Conservation (phyloP, 2,888 invertebrate genomes). For the Ophion slaviceki region DNA sequence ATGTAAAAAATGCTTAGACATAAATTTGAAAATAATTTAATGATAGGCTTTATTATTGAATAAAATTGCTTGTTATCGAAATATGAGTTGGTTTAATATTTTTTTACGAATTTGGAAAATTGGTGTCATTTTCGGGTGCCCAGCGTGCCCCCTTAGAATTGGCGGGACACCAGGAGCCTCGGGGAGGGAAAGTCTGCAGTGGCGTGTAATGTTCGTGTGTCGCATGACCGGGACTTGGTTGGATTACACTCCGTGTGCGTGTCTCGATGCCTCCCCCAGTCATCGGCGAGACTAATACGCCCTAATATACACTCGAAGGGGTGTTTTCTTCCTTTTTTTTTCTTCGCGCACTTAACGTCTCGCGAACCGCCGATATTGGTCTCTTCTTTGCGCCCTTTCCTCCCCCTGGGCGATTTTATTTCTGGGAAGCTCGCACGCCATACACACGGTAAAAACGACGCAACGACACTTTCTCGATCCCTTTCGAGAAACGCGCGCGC, state of each 20-base stretch:
- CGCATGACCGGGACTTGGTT: slow-evolving; percentile 59
- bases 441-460: slow-evolving; percentile 6
- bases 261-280: slow-evolving; percentile 48
- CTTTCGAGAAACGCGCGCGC: slow-evolving; percentile 11
- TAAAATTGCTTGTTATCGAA: not conserved
- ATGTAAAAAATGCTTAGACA: no score
- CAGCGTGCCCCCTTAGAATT: not conserved
- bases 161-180: slow-evolving; percentile 6
- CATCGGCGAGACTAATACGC: slow-evolving; percentile 52
- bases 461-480: slow-evolving; percentile 28
- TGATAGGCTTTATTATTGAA: not conserved
- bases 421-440: slow-evolving; percentile 31
- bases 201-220: slow-evolving; percentile 61
- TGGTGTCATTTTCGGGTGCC: not conserved
- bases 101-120: not conserved
- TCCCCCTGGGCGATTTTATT: slow-evolving; percentile 46
- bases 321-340: slow-evolving; percentile 7
- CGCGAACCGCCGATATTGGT: slow-evolving; percentile 45
- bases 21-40: no score
- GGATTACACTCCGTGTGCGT: slow-evolving; percentile 63
- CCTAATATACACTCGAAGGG: not conserved
- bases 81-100: not conserved
- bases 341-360: slow-evolving; percentile 35
- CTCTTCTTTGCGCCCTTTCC: slow-evolving; percentile 26
- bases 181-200: slow-evolving; percentile 54